phyloP scores from a whole-genome alignment of 2,797 vertebrate genomes.

The Heterohyrax brucei region DNA sequence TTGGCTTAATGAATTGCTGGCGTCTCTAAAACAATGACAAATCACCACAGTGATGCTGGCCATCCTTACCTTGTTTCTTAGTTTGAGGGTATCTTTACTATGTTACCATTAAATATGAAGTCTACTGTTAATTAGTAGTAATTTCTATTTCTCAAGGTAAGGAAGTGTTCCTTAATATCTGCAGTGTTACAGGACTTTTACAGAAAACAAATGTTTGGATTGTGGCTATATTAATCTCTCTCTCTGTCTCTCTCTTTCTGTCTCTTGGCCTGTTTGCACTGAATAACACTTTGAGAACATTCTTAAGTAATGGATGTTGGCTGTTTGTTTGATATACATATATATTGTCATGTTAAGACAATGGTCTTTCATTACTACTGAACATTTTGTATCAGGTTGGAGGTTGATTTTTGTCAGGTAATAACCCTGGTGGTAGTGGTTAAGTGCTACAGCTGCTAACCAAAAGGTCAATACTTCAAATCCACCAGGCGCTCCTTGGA shows the following conservation, averaged over 20 bases:
- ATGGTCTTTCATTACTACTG: conserved; percentile 15
- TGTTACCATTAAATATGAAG: conserved; percentile 56
- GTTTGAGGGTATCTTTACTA: conserved; percentile 18
- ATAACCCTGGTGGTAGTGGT: too few species aligned
- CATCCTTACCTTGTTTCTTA: conserved; percentile 60
- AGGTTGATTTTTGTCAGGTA: conserved; percentile 40
- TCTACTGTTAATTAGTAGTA: conserved; percentile 32
- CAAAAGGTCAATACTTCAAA: too few species aligned
- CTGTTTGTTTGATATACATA: conserved; percentile 40
- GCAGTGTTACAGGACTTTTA: conserved; percentile 46
- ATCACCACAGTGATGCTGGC: conserved; percentile 15
- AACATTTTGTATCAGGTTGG: background rate
- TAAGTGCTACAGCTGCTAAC: too few species aligned
- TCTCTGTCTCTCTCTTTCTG: background rate
- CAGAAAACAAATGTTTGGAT: conserved; percentile 22
- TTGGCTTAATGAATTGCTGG: background rate
- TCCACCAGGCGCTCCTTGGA: too few species aligned
- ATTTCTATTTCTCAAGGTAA: conserved; percentile 30
- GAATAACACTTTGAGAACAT: conserved; percentile 35
- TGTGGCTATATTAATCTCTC: background rate
- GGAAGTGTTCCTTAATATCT: conserved; percentile 53
- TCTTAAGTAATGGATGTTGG: conserved; percentile 64
- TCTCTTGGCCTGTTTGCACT: background rate
- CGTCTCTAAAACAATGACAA: background rate
- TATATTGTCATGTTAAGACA: conserved; percentile 54